A percentile compares a stretch with the other conserved stretches of the same genome.
These are phyloP conservation scores for Ispidina lecontei DNA, from an alignment of 2,797 vertebrate genomes.

Conservation along the genomic window DNA sequence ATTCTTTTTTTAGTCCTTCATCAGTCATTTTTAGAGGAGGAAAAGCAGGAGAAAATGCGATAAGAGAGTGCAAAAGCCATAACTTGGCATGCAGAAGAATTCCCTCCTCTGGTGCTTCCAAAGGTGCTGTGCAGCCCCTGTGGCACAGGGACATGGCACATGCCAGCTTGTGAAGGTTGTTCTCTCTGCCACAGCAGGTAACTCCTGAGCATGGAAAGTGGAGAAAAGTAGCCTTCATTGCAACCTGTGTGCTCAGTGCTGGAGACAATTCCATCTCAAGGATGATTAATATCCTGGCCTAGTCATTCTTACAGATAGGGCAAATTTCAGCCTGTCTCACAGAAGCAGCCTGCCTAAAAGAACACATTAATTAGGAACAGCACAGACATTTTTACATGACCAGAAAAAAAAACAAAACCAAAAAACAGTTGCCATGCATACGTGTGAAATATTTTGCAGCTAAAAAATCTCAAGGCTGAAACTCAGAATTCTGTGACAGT, in stretches of 20 bases:
- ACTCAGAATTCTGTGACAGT: not conserved
- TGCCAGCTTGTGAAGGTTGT: not conserved
- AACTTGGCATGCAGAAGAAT: not conserved
- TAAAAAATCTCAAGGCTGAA: not conserved
- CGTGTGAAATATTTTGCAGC: not conserved
- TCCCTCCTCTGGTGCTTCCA: fast-evolving
- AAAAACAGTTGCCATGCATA: no score
- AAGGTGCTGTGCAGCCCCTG: not conserved
- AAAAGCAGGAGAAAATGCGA: not conserved
- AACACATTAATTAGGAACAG: not conserved
- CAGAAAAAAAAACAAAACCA: not conserved
- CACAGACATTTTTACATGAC: not conserved
- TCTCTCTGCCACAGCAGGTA: not conserved
- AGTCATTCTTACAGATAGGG: not conserved
- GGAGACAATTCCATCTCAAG: not conserved
- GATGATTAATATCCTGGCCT: not conserved
- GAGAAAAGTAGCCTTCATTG: not conserved
- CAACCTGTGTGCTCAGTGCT: not conserved
- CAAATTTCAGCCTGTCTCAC: not conserved
- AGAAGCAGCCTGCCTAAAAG: not conserved
- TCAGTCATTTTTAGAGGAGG: not conserved
- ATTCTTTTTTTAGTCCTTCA: not conserved
- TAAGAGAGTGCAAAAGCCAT: not conserved
- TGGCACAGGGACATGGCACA: fast-evolving
- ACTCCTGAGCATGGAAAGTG: not conserved